Evolutionary conservation across 2,888 invertebrate genomes (phyloP).

Genomic region (Chloromyia formosa): DNA sequence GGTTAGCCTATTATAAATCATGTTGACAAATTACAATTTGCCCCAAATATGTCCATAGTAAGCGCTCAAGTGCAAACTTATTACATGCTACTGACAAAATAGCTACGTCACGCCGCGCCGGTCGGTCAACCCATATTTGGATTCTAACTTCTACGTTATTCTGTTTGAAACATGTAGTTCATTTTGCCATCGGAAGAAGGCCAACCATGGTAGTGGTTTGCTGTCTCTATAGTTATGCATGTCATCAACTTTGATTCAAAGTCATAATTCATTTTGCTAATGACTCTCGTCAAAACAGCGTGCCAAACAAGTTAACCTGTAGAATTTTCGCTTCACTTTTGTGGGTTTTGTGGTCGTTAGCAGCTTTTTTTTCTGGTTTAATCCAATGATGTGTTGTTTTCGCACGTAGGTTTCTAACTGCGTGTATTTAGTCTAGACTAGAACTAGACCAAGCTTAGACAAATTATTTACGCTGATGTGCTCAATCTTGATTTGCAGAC

Average conservation of each 20-base stretch:
- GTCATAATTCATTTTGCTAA: not conserved
- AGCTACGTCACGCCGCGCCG: not conserved
- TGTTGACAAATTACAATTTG: not conserved
- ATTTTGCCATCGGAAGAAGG: not conserved
- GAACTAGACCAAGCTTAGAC: not conserved
- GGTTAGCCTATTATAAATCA: too few relatives aligned
- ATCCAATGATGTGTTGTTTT: not conserved
- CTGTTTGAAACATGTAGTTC: not conserved
- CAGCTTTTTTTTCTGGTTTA: too few relatives aligned
- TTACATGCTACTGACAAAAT: not conserved
- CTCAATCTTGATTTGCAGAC: not conserved
- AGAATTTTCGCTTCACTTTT: not conserved
- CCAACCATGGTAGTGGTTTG: not conserved
- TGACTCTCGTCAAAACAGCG: not conserved
- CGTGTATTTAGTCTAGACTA: not conserved
- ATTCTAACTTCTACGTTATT: not conserved
- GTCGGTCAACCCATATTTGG: not conserved
- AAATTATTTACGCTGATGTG: constrained; percentile 4
- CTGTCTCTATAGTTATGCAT: not conserved
- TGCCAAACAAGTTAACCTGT: not conserved
- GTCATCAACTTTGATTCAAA: constrained; percentile 1
- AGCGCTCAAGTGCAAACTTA: not conserved
- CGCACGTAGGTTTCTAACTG: not conserved
- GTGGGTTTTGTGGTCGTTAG: not conserved
- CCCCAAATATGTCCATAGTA: not conserved